phyloP scores from a whole-genome alignment of 2,113 vertebrate species.

The Phainopepla nitens region DNA sequence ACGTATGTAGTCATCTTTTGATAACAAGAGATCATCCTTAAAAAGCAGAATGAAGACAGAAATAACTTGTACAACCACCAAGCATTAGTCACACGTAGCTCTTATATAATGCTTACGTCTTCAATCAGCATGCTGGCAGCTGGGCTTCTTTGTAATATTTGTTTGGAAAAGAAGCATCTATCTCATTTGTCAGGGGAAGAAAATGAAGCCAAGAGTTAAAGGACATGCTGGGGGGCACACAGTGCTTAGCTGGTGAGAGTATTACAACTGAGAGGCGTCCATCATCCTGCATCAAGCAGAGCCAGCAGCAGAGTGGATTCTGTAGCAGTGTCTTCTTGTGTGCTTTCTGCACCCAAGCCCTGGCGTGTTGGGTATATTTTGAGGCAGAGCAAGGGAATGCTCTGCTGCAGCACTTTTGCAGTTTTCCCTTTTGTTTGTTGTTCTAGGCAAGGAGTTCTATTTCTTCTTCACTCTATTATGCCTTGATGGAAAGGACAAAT shows the following conservation, averaged over 20 bases:
- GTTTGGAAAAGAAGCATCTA: neutral
- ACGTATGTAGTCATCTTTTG: neutral
- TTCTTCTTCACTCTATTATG: neutral
- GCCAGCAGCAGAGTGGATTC: neutral
- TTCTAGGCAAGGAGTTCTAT: neutral
- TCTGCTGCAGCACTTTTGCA: neutral
- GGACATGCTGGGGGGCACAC: neutral
- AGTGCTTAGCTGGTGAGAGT: neutral
- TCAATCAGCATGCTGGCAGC: neutral
- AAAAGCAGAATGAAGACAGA: slow-evolving; percentile 54
- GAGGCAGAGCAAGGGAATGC: neutral
- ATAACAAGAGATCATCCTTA: slow-evolving; percentile 5
- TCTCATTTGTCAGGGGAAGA: neutral
- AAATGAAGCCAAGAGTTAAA: neutral
- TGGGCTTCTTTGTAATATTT: neutral
- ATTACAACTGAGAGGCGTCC: neutral
- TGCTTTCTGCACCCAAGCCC: neutral
- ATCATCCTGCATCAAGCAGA: neutral
- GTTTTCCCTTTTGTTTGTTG: neutral
- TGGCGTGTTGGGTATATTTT: neutral
- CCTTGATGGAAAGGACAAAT: neutral
- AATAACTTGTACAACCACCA: slow-evolving; percentile 43
- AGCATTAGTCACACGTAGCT: slow-evolving; percentile 46
- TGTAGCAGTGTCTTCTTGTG: accelerated
- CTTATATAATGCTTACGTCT: slow-evolving; percentile 57